Conservation (phyloP, 2,113 vertebrate genomes). For the Chaetorhynchus papuensis region DNA sequence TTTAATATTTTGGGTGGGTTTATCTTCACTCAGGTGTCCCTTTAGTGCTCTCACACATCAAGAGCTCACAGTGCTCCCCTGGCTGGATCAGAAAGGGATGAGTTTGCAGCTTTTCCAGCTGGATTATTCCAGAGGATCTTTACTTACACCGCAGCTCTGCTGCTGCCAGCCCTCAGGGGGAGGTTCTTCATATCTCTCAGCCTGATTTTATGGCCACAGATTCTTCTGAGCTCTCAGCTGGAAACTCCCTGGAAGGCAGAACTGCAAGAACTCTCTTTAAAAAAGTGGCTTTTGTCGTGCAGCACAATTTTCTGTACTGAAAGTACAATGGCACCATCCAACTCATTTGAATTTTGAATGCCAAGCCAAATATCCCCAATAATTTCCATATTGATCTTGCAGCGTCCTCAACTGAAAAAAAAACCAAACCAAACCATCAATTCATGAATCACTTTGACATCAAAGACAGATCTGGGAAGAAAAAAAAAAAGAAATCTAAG, state of each 20-base stretch:
- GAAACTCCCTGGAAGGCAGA: neutral
- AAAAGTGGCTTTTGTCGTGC: neutral
- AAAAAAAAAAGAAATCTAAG: neutral
- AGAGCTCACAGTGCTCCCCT: neutral
- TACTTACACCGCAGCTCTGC: neutral
- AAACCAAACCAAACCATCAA: neutral
- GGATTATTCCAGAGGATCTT: neutral
- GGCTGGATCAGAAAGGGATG: neutral
- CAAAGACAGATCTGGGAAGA: neutral
- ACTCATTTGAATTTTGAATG: neutral
- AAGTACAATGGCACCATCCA: neutral
- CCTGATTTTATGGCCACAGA: neutral
- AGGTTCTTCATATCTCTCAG: neutral
- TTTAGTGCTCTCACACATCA: neutral
- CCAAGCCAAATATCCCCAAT: neutral
- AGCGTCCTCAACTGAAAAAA: neutral
- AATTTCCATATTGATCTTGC: neutral
- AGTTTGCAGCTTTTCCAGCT: neutral
- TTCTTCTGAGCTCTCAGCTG: neutral
- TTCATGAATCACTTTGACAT: neutral
- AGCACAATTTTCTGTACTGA: neutral
- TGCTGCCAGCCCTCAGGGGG: neutral
- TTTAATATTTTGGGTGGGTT: neutral
- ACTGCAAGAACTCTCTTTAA: neutral
- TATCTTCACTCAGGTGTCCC: neutral